phyloP scores from a whole-genome alignment of 2,797 vertebrate genomes.

The Anolis apletophallus region DNA sequence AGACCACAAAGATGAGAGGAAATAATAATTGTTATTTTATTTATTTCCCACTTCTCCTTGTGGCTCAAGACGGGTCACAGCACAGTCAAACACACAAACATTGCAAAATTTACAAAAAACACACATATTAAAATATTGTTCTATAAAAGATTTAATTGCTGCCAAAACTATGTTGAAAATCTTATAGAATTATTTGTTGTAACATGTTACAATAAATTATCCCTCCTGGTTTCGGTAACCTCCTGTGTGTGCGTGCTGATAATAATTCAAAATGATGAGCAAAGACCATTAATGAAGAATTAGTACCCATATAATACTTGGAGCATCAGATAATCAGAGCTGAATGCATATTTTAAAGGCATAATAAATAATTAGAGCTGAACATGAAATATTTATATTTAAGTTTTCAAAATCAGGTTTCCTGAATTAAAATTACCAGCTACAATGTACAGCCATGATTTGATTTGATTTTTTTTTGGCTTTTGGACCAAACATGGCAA shows the following conservation, averaged over 20 bases:
- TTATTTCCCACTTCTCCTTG: no score
- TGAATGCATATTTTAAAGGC: slow-evolving; percentile 4
- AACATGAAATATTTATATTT: slow-evolving; percentile 7
- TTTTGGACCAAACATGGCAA: background rate
- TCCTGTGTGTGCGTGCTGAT: background rate
- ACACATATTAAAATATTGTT: no score
- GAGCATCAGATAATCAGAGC: background rate
- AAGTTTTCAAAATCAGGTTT: background rate
- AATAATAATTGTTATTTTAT: background rate
- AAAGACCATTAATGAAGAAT: background rate
- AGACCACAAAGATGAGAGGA: background rate
- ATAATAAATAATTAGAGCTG: slow-evolving; percentile 14
- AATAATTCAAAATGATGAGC: background rate
- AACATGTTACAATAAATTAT: background rate
- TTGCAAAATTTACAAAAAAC: no score
- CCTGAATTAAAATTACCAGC: background rate
- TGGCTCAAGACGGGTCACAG: no score
- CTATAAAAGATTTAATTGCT: background rate
- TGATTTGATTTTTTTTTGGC: no score
- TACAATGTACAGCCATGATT: background rate
- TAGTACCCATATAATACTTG: background rate
- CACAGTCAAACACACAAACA: no score
- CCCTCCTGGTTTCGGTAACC: background rate
- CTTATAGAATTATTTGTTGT: background rate
- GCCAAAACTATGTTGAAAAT: background rate